Evolutionary conservation across 2,888 invertebrate genomes (phyloP), one percentile per base, ranked within the genome.

Genomic region (Andrena haemorrhoa): DNA sequence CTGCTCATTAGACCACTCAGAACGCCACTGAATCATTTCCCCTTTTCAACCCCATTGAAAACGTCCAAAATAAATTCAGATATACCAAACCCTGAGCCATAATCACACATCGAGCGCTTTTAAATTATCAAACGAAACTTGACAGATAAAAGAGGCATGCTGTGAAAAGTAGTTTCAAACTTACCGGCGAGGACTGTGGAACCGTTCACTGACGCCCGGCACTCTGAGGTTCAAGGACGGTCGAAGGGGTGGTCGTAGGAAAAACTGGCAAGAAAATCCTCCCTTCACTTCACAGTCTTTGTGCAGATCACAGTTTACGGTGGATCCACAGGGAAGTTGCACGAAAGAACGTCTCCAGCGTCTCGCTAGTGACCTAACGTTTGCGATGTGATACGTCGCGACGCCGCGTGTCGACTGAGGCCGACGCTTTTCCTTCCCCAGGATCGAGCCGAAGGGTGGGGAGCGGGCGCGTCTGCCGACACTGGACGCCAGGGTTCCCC

Each of bases 341-440:
- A 2, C 41, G 70, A 47, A 12, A 6, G 47, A 68, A 41, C 35
- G 31, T 23, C 41, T 41, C 12, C 16, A n/a, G 23, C 31, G 10
- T 56, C 23, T 29, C 56, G 20, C 47, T 5, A 53, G 20, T 35
- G n/a, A 51, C 16, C 26, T 23, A 60, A 33, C 70, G 29, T 64
- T 35, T 71, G 49, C 71, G 82, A 75, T 82, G 81, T 26, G 20
- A 53, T 69, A 78, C 82, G 86, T 89, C 87, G 88, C 88, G 88
- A 89, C 83, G 90, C 87, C 91, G 90, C 91, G 90, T 88, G 89
- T 84, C 86, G 85, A 91, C 91, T 91, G 88, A 88, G 85, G 77
- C 78, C 82, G 79, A 79, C 79, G 88, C 73, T 75, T 80, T 74
- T 74, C 69, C 75, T 83, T 65, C 70, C 49, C 66, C 53, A 31